Evolutionary conservation across 1,140 invertebrate genomes (phyloP), one percentile per base, ranked within the genome.

Genomic region (Papilio polytes): DNA sequence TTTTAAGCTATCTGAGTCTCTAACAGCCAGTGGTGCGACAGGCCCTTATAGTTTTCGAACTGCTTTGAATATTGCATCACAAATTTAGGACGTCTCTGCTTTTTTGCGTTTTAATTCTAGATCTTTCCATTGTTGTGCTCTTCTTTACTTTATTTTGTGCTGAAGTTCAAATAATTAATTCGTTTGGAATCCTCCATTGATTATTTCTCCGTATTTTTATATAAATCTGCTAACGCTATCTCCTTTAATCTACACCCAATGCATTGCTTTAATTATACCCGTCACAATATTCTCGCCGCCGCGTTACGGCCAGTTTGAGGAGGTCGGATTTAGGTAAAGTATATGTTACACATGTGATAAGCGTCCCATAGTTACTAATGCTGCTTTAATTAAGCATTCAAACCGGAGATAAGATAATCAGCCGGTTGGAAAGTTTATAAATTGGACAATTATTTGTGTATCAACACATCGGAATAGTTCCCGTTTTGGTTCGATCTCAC

Each of bases 261-360:
- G 53, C 70, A 48, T 70, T 82, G 72, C 81, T 87, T 85, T 92
- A 94, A 94, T 93, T 91, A 90, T 85, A 90, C 83, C 81, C 87
- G 91, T 93, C 92, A 92, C 91, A 93, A 94, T 92, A 92, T 88
- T 84, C 88, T 83, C 87, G 90, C 90, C 90, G 86, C 86, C 88
- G 85, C 81, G 85, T 84, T 87, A 88, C 84, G 85, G 85, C 86
- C 87, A 86, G 86, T 86, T 91, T 88, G 89, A 92, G 88, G 82
- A 81, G 63, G 81, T 84, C 84, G 86, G 88, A 90, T 91, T 92
- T 91, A 87, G 86, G 87, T 84, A 85, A 84, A 74, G 80, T 78
- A 78, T 78, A 78, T 78, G 76, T 78, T 44, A 66, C 56, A 78
- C 77, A 20, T 44, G 77, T 63, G 77, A 78, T 78, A 78, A 78